These are phyloP conservation scores for Falco cherrug DNA, from an alignment of 2,797 vertebrate species.

Conservation along the genomic window DNA sequence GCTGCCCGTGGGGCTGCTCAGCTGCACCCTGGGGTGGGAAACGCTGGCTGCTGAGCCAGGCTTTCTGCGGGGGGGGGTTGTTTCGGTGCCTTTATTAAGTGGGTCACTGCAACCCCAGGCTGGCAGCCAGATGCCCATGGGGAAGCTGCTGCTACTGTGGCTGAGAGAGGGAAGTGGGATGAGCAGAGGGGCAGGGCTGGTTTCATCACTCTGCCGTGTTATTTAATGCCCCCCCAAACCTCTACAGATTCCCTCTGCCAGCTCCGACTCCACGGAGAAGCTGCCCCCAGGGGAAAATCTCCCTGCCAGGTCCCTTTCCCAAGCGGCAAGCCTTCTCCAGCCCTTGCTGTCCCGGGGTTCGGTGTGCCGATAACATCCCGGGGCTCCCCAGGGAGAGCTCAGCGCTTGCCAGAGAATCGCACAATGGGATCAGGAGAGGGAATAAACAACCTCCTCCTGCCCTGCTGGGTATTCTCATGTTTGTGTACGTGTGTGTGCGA, in stretches of 20 bases:
- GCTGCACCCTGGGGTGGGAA: not conserved
- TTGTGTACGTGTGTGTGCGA: accelerated
- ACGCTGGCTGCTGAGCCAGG: accelerated
- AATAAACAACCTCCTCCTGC: not conserved
- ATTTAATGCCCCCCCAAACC: not conserved
- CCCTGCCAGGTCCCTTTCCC: not conserved
- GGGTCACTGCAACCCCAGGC: not conserved
- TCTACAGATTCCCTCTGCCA: not conserved
- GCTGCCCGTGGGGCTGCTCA: not conserved
- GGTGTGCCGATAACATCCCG: accelerated
- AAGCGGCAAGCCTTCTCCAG: not conserved
- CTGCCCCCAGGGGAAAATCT: not conserved
- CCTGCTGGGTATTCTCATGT: not conserved
- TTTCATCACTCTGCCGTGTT: not conserved
- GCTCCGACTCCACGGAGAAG: not conserved
- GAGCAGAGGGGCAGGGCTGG: not conserved
- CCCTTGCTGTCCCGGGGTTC: not conserved
- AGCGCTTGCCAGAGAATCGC: not conserved
- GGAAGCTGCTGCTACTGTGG: not conserved
- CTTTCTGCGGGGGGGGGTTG: not conserved
- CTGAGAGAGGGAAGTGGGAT: not conserved
- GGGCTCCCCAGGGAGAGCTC: not conserved
- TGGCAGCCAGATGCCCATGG: not conserved
- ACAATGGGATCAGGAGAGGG: not conserved
- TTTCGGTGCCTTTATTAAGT: not conserved